A percentile compares a stretch with the other conserved stretches of the same genome.
phyloP scores from a whole-genome alignment of 1,140 invertebrate genomes.

The Ruditapes philippinarum region DNA sequence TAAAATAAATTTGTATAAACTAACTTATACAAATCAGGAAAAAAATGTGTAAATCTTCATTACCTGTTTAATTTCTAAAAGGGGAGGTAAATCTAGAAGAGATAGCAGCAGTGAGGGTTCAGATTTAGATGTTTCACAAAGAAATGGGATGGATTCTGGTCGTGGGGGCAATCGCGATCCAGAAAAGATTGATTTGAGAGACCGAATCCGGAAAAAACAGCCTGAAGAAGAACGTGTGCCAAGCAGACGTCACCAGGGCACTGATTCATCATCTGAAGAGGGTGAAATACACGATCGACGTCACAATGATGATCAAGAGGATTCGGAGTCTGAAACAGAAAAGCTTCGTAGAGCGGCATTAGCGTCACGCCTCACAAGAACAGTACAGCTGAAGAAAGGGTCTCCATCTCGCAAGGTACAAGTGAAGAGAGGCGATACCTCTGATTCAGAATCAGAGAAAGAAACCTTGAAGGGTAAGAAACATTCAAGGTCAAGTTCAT shows the following conservation, averaged over 20 bases:
- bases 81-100: background rate
- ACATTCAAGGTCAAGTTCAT: background rate
- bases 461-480: background rate
- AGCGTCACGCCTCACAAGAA: conserved; percentile 17
- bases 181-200: conserved; percentile 16
- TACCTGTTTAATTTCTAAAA: no score
- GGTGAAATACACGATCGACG: conserved; percentile 21
- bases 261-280: conserved; percentile 43
- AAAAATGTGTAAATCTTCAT: no score
- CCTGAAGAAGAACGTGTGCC: conserved; percentile 2
- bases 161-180: background rate
- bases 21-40: no score
- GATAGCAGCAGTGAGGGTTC: background rate
- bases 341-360: conserved; percentile 52
- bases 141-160: background rate
- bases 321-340: conserved; percentile 52
- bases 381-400: background rate
- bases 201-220: conserved; percentile 10
- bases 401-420: background rate
- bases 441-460: background rate
- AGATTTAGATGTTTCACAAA: background rate
- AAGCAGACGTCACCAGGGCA: background rate
- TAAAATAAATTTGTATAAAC: no score
- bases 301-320: background rate
- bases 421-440: background rate